These are phyloP conservation scores for Drosophila percnosoma DNA, from an alignment of 2,888 invertebrate species.

Conservation along the genomic window DNA sequence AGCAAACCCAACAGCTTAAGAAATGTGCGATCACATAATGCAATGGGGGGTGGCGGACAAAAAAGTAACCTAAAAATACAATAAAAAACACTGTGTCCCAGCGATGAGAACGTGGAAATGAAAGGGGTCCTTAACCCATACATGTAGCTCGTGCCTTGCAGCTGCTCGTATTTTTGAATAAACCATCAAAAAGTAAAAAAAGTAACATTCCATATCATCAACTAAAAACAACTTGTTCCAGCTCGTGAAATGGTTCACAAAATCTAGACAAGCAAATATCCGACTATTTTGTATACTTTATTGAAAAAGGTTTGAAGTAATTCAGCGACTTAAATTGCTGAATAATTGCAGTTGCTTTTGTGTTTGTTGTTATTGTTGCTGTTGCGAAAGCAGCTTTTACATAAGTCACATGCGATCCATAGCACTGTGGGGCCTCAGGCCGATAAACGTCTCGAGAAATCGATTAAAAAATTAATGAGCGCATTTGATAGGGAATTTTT, in stretches of 20 bases:
- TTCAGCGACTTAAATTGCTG: conserved; percentile 71
- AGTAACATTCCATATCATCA: background rate
- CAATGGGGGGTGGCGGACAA: conserved; percentile 25
- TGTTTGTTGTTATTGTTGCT: conserved; percentile 20
- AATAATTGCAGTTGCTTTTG: conserved; percentile 66
- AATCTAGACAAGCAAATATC: conserved; percentile 26
- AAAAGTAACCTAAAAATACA: background rate
- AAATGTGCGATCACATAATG: conserved; percentile 47
- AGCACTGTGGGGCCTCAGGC: background rate
- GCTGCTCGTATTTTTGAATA: background rate
- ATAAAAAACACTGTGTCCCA: conserved; percentile 2
- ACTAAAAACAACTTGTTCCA: background rate
- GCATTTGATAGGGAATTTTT: background rate
- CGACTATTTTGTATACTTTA: conserved; percentile 43
- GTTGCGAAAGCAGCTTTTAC: conserved; percentile 44
- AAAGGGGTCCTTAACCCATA: background rate
- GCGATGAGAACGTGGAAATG: background rate
- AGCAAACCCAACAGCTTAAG: conserved; percentile 47
- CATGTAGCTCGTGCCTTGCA: background rate
- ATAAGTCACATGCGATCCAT: conserved; percentile 39
- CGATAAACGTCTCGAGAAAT: conserved; percentile 4
- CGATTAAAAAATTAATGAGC: background rate
- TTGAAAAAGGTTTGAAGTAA: conserved; percentile 67
- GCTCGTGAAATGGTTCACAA: conserved; percentile 1
- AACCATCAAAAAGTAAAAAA: background rate